Evolutionary conservation across 2,797 vertebrate species (phyloP), one percentile per base, ranked within the genome.

Genomic region (Acanthornis magna): DNA sequence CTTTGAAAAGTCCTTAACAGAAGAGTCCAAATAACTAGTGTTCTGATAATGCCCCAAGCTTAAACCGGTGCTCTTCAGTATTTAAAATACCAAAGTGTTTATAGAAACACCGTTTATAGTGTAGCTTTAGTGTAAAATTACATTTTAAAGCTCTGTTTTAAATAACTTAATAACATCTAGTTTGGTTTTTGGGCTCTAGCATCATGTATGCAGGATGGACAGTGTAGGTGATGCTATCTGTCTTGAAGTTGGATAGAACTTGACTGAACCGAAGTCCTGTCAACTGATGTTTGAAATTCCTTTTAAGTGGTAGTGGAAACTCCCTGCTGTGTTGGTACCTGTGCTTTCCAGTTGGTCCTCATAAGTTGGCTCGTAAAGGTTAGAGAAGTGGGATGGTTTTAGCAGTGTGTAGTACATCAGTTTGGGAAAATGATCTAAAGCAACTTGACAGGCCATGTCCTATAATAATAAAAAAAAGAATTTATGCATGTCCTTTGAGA

Each of bases 141-240:
- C 5, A 8, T 43, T 74, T 81, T 72, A 78, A 84, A 68, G 14
- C 6, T 66, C 42, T 66, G 4, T 21, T 61, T 85, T 14, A 36
- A 30, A 30, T 57, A 29, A n/a, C 13, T 62, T 54, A 19, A 51
- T 71, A 63, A 16, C 10, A 11, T 60, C 11, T 67, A 6, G 15
- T 60, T 86, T 71, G 7, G 38, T 66, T 58, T 40, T 61, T 85
- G 42, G 45, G 43, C 84, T 68, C 3, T 10, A 63, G 45, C 17
- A 53, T 36, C 0, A 1, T 72, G 16, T 3, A 0, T 82, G 51
- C 2, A 1, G 16, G 40, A 40, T 45, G 15, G 14, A 16, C 43
- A n/a, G 8, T 27, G 1, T 36, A 40, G 16, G 27, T 79, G 26
- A 36, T 75, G 7, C 10, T 83, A 7, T 50, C 7, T 76, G 12